Percentiles rank a stretch among this genome's conserved stretches.
phyloP scores from a whole-genome alignment of 64 coral and sea anemone genomes.

The Montipora capricornis region DNA sequence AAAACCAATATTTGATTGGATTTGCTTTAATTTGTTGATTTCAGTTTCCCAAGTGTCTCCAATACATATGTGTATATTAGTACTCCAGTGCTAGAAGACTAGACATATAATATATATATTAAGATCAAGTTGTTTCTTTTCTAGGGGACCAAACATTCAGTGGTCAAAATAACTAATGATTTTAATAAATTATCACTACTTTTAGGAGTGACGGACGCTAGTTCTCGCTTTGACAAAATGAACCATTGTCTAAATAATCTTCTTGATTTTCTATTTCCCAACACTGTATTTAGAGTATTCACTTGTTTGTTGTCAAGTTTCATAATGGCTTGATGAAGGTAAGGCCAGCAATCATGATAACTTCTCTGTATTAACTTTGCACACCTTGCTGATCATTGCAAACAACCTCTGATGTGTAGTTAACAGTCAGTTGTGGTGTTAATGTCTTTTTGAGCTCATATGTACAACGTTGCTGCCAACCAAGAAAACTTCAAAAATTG shows the following conservation, averaged over 20 bases:
- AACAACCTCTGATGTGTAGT: neutral
- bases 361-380: neutral
- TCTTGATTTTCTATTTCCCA: constrained; percentile 95
- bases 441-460: neutral
- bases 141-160: constrained; percentile 47
- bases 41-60: too few relatives aligned
- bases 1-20: too few relatives aligned
- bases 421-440: neutral
- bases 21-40: too few relatives aligned
- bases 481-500: too few relatives aligned
- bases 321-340: constrained; percentile 76
- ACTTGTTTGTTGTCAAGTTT: constrained; percentile 86
- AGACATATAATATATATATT: too few relatives aligned
- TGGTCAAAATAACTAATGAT: neutral
- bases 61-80: too few relatives aligned
- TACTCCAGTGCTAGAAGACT: too few relatives aligned
- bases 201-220: neutral
- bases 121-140: neutral
- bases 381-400: neutral
- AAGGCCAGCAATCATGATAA: constrained; percentile 42
- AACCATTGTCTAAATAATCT: constrained; percentile 76
- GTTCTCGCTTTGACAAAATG: constrained; percentile 7
- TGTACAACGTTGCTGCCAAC: too few relatives aligned
- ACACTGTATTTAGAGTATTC: constrained; percentile 84
- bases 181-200: constrained; percentile 5